These are phyloP conservation scores for Lampris incognitus DNA, from an alignment of 2,113 vertebrate genomes.

Conservation along the genomic window DNA sequence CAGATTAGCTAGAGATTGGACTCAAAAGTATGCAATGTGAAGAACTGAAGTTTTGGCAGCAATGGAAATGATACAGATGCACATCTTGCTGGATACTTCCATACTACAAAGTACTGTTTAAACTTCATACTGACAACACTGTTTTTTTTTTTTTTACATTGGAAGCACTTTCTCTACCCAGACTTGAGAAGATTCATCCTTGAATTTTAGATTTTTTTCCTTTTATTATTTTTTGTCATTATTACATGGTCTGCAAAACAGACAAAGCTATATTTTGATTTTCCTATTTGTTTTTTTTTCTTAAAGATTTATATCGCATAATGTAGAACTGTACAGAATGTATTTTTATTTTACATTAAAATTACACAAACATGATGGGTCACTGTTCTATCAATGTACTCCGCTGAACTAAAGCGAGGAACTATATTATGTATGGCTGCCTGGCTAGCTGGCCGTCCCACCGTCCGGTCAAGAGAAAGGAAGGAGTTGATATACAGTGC, in stretches of 20 bases:
- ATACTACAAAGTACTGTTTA: conserved; percentile 81
- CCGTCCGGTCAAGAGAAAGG: no score
- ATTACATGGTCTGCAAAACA: conserved; percentile 44
- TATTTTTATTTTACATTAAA: conserved; percentile 82
- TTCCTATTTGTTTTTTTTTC: conserved; percentile 54
- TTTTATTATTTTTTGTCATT: conserved; percentile 55
- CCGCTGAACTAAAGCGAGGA: conserved; percentile 5
- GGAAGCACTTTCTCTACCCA: conserved; percentile 71
- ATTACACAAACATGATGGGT: conserved; percentile 19
- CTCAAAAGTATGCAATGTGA: conserved; percentile 97
- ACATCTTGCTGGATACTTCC: conserved; percentile 55
- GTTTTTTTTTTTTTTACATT: conserved; percentile 55
- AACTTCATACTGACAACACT: conserved; percentile 64
- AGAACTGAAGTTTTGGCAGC: conserved; percentile 79
- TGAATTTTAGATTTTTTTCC: conserved; percentile 35
- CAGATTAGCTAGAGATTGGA: conserved; percentile 95
- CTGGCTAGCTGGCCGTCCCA: neutral
- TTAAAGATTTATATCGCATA: conserved; percentile 77
- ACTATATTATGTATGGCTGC: neutral
- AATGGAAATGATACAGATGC: conserved; percentile 36
- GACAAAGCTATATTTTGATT: conserved; percentile 2
- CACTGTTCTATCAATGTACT: neutral
- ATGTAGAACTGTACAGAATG: conserved; percentile 69
- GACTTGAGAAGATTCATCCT: conserved; percentile 53
- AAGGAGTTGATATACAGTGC: no score